Evolutionary conservation across 2,113 vertebrate species (phyloP).

Genomic region (Zingel zingel): DNA sequence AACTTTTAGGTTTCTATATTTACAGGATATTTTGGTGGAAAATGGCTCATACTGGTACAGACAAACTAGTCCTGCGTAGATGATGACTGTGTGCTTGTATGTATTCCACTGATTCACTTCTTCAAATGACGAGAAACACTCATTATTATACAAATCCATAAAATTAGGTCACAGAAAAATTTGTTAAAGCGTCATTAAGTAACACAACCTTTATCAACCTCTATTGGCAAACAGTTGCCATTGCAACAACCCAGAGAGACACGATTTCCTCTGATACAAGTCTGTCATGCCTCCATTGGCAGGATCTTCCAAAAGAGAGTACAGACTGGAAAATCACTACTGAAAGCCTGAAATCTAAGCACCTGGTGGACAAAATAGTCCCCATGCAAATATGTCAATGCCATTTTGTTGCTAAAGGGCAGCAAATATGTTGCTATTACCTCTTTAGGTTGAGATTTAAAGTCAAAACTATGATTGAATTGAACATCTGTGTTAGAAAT

Average conservation of each 20-base stretch:
- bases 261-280: not conserved
- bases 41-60: not conserved
- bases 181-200: not conserved
- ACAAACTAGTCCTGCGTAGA: not conserved
- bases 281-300: not conserved
- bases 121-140: not conserved
- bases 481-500: not conserved
- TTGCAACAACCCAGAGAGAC: not conserved
- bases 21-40: not conserved
- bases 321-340: not conserved
- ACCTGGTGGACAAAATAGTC: not conserved
- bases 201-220: not conserved
- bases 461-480: too few relatives aligned
- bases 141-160: not conserved
- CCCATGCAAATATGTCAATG: not conserved
- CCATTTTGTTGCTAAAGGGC: not conserved
- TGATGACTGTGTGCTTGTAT: not conserved
- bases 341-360: not conserved
- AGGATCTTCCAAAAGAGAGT: not conserved
- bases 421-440: too few relatives aligned
- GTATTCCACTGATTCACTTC: not conserved
- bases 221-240: constrained; percentile 5
- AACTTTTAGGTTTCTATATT: not conserved
- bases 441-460: not conserved
- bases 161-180: not conserved